These are phyloP conservation scores for Corythucha ciliata DNA, from an alignment of 2,888 invertebrate species.

Conservation along the genomic window DNA sequence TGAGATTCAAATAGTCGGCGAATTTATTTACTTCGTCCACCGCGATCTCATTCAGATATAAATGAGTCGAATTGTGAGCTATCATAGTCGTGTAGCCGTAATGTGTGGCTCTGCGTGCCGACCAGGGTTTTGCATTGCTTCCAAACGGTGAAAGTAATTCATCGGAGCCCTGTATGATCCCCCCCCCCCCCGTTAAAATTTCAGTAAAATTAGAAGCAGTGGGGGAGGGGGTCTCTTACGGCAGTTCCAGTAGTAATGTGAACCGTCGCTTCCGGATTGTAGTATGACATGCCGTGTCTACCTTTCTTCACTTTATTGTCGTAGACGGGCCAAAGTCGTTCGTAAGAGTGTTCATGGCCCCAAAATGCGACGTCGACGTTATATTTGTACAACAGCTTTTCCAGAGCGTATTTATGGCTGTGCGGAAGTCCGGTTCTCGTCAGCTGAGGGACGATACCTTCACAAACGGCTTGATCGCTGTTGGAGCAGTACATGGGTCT, in stretches of 20 bases:
- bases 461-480: constrained; percentile 44
- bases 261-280: constrained; percentile 73
- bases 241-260: constrained; percentile 85
- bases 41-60: constrained; percentile 6
- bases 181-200: background rate
- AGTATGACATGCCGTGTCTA: constrained; percentile 54
- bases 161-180: background rate
- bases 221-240: constrained; percentile 34
- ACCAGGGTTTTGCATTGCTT: constrained; percentile 6
- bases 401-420: constrained; percentile 48
- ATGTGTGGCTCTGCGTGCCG: constrained; percentile 1
- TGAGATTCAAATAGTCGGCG: background rate
- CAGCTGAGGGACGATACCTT: background rate
- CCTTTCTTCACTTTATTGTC: constrained; percentile 63
- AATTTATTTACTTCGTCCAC: constrained; percentile 1
- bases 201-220: background rate
- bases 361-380: constrained; percentile 90
- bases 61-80: constrained; percentile 12
- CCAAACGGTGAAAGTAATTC: background rate
- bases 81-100: constrained; percentile 14
- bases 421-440: background rate
- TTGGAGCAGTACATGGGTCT: constrained; percentile 90
- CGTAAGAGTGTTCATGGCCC: constrained; percentile 98
- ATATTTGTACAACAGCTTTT: constrained; percentile 73
- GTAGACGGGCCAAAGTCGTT: constrained; percentile 89